These are phyloP conservation scores for Himalopsyche kuldschensis DNA, from an alignment of 2,888 invertebrate species.

Conservation along the genomic window DNA sequence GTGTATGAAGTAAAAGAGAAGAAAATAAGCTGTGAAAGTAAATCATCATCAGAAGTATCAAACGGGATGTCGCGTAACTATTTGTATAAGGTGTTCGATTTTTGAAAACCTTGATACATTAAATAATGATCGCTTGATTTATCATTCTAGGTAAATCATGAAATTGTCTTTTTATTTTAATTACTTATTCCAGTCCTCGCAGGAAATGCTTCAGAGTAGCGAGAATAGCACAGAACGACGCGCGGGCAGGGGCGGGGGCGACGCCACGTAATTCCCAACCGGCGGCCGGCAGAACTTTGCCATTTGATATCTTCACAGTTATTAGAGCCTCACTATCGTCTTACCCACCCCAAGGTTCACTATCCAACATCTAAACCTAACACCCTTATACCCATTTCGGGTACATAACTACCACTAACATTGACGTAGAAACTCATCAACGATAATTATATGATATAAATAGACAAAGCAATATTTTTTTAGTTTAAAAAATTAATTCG, in stretches of 20 bases:
- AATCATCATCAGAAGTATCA: too few relatives aligned
- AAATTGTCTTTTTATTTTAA: too few relatives aligned
- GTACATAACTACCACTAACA: conserved; percentile 9
- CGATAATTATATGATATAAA: not conserved
- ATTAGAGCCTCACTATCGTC: conserved; percentile 19
- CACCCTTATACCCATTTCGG: conserved; percentile 12
- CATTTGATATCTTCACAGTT: conserved; percentile 27
- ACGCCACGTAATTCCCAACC: not conserved
- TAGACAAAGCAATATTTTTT: too few relatives aligned
- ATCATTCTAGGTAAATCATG: too few relatives aligned
- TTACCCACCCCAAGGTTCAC: conserved; percentile 5
- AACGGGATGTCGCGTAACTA: too few relatives aligned
- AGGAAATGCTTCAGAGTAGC: not conserved
- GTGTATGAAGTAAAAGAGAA: too few relatives aligned
- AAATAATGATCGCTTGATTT: too few relatives aligned
- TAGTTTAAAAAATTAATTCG: too few relatives aligned
- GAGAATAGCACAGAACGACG: not conserved
- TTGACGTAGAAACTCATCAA: not conserved
- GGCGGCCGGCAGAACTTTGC: conserved; percentile 20
- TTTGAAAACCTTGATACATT: too few relatives aligned
- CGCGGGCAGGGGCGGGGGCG: not conserved
- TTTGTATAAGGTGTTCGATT: too few relatives aligned
- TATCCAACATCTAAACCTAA: not conserved
- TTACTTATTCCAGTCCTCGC: not conserved
- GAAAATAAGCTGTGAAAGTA: too few relatives aligned